A percentile compares a stretch with the other conserved stretches of the same genome.
These are phyloP conservation scores for Sphaerophoria rueppellii DNA, from an alignment of 2,888 invertebrate species.

Conservation along the genomic window DNA sequence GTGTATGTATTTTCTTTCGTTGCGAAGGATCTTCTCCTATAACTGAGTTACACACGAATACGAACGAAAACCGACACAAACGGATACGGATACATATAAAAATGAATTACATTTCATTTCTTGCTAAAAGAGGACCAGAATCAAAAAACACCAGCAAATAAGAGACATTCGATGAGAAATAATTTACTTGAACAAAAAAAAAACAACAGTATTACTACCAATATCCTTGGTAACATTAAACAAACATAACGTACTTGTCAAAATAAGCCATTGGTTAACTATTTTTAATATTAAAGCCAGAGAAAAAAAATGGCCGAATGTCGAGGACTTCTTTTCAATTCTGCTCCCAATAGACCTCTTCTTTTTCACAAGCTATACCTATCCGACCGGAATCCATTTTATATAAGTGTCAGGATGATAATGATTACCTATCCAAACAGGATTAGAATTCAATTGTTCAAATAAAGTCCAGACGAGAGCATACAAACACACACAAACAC, in stretches of 20 bases:
- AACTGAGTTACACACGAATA: slow-evolving; percentile 22
- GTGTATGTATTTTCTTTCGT: not conserved
- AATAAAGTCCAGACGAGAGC: slow-evolving; percentile 6
- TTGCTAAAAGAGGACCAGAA: not conserved
- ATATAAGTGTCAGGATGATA: not conserved
- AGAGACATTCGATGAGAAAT: slow-evolving; percentile 12
- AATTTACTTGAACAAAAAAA: no score
- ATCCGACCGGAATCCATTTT: not conserved
- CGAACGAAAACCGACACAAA: not conserved
- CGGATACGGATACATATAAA: slow-evolving; percentile 22
- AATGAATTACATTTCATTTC: slow-evolving; percentile 45
- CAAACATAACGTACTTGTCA: no score
- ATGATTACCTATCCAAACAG: not conserved
- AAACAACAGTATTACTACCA: no score
- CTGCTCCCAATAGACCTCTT: not conserved
- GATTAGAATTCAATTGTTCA: slow-evolving; percentile 22
- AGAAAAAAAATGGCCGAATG: no score
- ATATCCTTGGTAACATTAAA: no score
- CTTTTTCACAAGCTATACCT: not conserved
- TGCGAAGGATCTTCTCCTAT: slow-evolving; percentile 5
- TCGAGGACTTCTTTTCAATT: no score
- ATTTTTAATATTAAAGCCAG: no score
- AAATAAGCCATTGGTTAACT: no score
- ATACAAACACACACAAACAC: not conserved
- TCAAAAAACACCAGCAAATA: not conserved